A percentile compares a stretch with the other conserved stretches of the same genome.
Evolutionary conservation across 1,140 invertebrate genomes (phyloP).

Genomic region (Lepidurus arcticus): DNA sequence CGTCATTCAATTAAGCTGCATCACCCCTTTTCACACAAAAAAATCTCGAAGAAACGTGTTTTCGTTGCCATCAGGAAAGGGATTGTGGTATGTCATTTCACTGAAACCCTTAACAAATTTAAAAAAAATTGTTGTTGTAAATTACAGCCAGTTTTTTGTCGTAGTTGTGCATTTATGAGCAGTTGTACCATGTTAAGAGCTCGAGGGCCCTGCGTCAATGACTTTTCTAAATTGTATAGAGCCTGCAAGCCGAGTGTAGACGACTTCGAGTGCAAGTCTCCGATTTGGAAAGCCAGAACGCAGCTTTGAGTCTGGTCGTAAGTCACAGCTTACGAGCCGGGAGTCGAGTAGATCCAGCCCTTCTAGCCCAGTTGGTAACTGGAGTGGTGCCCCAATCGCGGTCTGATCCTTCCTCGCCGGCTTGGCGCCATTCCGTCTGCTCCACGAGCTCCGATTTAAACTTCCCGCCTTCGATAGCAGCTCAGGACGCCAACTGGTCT

Average conservation of each 20-base stretch:
- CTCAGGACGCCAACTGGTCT: slow-evolving; percentile 25
- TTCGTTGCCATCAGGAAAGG: not conserved
- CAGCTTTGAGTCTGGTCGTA: slow-evolving; percentile 43
- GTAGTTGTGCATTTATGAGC: not conserved
- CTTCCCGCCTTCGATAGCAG: not conserved
- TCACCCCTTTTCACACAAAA: not conserved
- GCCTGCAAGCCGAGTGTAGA: slow-evolving; percentile 46
- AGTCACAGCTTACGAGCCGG: slow-evolving; percentile 29
- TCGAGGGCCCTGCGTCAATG: not conserved
- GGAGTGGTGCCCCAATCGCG: slow-evolving; percentile 6
- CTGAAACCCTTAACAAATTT: not conserved
- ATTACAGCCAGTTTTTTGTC: not conserved
- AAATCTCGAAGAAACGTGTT: not conserved
- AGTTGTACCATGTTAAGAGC: too few relatives aligned
- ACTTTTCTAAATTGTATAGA: slow-evolving; percentile 39
- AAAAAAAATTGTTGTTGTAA: not conserved
- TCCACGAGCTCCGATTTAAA: not conserved
- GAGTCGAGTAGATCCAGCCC: not conserved
- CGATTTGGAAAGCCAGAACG: slow-evolving; percentile 47
- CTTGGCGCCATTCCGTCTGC: slow-evolving; percentile 5
- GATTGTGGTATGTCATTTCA: not conserved
- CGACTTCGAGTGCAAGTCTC: slow-evolving; percentile 45
- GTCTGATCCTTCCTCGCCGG: not conserved
- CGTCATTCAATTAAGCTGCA: too few relatives aligned
- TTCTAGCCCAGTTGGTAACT: not conserved